Evolutionary conservation across 1,140 invertebrate genomes (phyloP).

Genomic region (Hylyphantes graminicola): DNA sequence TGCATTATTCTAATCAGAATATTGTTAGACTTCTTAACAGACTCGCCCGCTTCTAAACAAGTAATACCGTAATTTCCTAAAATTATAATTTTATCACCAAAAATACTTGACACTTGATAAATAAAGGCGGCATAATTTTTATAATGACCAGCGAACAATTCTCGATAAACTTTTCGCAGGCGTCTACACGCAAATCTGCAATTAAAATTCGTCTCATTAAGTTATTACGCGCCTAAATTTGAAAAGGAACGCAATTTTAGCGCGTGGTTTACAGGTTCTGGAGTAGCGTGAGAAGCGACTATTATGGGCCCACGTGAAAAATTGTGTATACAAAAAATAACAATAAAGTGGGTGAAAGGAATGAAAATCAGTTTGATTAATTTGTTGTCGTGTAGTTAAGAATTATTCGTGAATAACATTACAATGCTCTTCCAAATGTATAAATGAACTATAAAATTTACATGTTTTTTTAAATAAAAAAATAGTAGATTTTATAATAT

Average conservation of each 20-base stretch:
- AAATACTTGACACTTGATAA: no score
- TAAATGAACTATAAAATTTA: no score
- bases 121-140: slow-evolving; percentile 18
- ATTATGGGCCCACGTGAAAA: slow-evolving; percentile 20
- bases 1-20: no score
- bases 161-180: slow-evolving; percentile 10
- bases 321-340: background rate
- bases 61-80: no score
- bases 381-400: no score
- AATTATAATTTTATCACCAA: no score
- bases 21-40: no score
- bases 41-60: no score
- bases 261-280: slow-evolving; percentile 31
- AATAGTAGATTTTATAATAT: no score
- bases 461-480: no score
- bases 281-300: slow-evolving; percentile 26
- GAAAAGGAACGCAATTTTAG: slow-evolving; percentile 10
- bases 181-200: slow-evolving; percentile 29
- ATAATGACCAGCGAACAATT: slow-evolving; percentile 2
- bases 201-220: slow-evolving; percentile 46
- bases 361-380: background rate
- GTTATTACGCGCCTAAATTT: slow-evolving; percentile 33
- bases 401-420: no score
- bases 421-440: no score
- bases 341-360: slow-evolving; percentile 15